A percentile compares a stretch with the other conserved stretches of the same genome.
Evolutionary conservation across 2,113 vertebrate species (phyloP).

Genomic region (Arizona elegans): DNA sequence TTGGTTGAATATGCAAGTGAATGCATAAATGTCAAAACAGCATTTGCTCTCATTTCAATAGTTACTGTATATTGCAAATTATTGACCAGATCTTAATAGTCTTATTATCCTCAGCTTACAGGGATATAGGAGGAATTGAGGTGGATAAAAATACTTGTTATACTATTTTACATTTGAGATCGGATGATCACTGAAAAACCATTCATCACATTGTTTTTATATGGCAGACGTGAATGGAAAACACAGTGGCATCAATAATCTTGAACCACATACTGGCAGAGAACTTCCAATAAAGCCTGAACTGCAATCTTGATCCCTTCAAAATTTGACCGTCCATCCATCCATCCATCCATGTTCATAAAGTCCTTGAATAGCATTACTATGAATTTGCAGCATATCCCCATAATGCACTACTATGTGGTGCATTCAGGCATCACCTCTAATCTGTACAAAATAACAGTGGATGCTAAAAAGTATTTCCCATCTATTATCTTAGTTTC

Average conservation of each 20-base stretch:
- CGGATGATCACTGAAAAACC: background rate
- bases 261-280: background rate
- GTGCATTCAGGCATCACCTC: background rate
- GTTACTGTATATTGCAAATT: background rate
- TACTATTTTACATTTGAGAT: background rate
- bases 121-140: background rate
- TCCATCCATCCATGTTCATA: background rate
- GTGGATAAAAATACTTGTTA: background rate
- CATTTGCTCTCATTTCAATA: background rate
- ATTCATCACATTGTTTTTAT: background rate
- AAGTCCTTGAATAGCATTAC: background rate
- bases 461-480: background rate
- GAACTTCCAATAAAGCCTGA: background rate
- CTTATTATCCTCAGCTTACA: background rate
- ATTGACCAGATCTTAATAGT: background rate
- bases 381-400: background rate
- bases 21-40: background rate
- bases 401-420: background rate
- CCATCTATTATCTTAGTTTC: background rate
- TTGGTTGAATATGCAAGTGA: background rate
- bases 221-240: background rate
- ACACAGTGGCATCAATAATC: background rate
- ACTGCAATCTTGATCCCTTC: background rate
- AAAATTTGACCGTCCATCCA: background rate
- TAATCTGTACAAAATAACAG: background rate